phyloP scores from a whole-genome alignment of 2,113 vertebrate genomes.

The Bambusicola thoracicus region DNA sequence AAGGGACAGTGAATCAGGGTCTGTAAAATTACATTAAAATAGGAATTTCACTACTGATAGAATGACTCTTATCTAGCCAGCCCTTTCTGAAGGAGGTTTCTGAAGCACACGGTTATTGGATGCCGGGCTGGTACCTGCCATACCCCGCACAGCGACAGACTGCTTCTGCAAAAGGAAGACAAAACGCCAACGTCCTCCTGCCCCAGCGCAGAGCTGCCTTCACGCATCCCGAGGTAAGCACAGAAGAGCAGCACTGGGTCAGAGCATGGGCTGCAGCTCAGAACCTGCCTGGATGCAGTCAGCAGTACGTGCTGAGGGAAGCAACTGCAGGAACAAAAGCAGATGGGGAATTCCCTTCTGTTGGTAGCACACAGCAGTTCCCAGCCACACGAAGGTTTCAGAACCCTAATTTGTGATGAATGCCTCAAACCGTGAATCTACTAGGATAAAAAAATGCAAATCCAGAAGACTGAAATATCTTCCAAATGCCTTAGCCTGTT shows the following conservation, averaged over 20 bases:
- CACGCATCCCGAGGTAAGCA: fast-evolving
- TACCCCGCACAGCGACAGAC: not conserved
- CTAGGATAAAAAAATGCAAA: not conserved
- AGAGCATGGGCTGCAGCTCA: not conserved
- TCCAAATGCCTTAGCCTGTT: not conserved
- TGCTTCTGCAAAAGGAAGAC: fast-evolving
- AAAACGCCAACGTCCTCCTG: not conserved
- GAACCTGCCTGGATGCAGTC: not conserved
- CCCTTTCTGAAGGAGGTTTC: not conserved
- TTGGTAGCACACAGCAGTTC: not conserved
- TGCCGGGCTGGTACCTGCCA: not conserved
- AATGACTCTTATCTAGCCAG: constrained; percentile 14
- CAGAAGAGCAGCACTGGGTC: not conserved
- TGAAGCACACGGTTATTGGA: not conserved
- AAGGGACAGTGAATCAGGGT: constrained; percentile 75
- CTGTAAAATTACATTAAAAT: constrained; percentile 70
- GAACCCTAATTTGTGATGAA: not conserved
- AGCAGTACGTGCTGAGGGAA: not conserved
- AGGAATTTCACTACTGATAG: constrained; percentile 56
- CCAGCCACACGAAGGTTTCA: not conserved
- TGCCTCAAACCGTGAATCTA: not conserved
- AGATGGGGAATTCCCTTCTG: not conserved
- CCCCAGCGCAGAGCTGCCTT: not conserved
- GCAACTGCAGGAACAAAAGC: not conserved
- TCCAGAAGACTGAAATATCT: not conserved